Conservation (phyloP, 2,888 invertebrate species). For the Lepidochrysops patricia region DNA sequence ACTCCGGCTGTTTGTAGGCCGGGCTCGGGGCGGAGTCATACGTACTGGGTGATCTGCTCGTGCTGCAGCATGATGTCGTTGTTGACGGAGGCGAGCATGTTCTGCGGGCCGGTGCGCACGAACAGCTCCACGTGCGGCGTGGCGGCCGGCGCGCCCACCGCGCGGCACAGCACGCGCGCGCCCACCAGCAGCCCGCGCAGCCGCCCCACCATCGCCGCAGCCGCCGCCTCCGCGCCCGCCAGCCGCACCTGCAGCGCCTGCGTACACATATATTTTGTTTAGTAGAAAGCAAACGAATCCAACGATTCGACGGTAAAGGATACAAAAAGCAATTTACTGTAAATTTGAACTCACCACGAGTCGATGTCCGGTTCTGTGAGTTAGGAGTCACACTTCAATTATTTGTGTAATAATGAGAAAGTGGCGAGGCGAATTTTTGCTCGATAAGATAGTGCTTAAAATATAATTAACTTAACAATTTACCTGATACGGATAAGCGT, state of each 20-base stretch:
- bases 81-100: constrained; percentile 80
- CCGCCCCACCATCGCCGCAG: constrained; percentile 66
- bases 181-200: constrained; percentile 74
- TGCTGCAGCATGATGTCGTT: constrained; percentile 77
- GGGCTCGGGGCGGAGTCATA: constrained; percentile 16
- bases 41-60: constrained; percentile 64
- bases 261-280: background rate
- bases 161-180: constrained; percentile 61
- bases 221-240: constrained; percentile 72
- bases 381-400: too few relatives aligned
- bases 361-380: too few relatives aligned
- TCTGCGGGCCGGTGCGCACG: constrained; percentile 77
- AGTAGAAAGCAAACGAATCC: too few relatives aligned
- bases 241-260: constrained; percentile 75
- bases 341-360: too few relatives aligned
- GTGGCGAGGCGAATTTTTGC: too few relatives aligned
- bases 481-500: constrained; percentile 74
- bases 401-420: too few relatives aligned
- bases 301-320: too few relatives aligned
- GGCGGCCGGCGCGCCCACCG: constrained; percentile 40
- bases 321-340: too few relatives aligned
- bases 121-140: constrained; percentile 79
- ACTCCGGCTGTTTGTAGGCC: background rate
- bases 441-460: too few relatives aligned
- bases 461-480: too few relatives aligned